A percentile compares a stretch with the other conserved stretches of the same genome.
Evolutionary conservation across 2,797 vertebrate genomes (phyloP).

Genomic region (Clarias platycephalus): DNA sequence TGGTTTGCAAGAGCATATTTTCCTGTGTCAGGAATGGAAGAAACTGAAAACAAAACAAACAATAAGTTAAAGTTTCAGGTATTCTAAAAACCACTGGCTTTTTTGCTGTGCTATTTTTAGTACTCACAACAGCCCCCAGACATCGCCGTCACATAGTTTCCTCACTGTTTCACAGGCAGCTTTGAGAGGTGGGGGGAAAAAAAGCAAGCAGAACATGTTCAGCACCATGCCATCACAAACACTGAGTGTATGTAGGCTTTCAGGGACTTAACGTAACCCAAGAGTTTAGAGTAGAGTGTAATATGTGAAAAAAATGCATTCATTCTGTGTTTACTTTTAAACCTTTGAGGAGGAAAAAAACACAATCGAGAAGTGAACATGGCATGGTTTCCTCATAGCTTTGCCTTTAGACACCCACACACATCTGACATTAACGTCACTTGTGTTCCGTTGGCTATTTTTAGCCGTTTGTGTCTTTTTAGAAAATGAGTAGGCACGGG

Average conservation of each 20-base stretch:
- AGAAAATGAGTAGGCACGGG: constrained; percentile 86
- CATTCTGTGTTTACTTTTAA: constrained; percentile 5
- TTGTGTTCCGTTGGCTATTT: constrained; percentile 86
- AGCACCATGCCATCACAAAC: constrained; percentile 16
- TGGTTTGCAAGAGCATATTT: constrained; percentile 48
- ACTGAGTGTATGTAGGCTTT: background rate
- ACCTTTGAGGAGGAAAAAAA: constrained; percentile 14
- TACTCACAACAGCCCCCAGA: constrained; percentile 48
- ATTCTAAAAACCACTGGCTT: constrained; percentile 81
- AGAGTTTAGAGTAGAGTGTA: background rate
- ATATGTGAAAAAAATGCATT: background rate
- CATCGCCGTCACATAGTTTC: constrained; percentile 45
- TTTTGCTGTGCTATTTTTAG: constrained; percentile 73
- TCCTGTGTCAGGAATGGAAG: constrained; percentile 50
- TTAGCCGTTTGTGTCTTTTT: constrained; percentile 92
- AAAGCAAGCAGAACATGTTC: constrained; percentile 34
- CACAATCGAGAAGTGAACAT: constrained; percentile 65
- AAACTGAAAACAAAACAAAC: constrained; percentile 65
- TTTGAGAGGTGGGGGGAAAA: constrained; percentile 58
- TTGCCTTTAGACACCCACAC: constrained; percentile 85
- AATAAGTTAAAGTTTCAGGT: constrained; percentile 73
- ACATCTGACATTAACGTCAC: constrained; percentile 85
- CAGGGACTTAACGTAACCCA: constrained; percentile 15
- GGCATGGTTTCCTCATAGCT: constrained; percentile 75
- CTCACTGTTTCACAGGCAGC: constrained; percentile 55